Percentiles rank a stretch among this genome's conserved stretches.
Conservation (phyloP, 2,888 invertebrate species). For the Atethmia centrago region DNA sequence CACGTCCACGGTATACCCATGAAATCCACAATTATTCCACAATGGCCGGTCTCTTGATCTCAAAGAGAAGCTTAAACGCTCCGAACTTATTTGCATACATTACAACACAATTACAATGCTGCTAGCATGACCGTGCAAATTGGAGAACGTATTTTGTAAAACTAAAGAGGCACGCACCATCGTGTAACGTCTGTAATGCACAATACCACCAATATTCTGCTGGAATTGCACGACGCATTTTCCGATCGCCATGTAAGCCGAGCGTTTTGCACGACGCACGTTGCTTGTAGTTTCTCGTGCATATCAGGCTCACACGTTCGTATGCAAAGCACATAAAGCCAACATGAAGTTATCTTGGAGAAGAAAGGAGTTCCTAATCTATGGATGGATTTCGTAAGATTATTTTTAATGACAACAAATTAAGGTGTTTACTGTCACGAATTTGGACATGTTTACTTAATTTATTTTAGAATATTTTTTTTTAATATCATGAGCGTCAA, state of each 20-base stretch:
- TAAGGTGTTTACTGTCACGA: neutral
- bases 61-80: slow-evolving; percentile 61
- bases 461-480: slow-evolving; percentile 13
- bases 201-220: neutral
- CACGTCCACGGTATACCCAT: slow-evolving; percentile 44
- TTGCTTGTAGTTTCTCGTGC: too few relatives aligned
- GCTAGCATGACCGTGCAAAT: slow-evolving; percentile 43
- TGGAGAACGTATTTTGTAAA: slow-evolving; percentile 21
- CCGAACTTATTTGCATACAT: slow-evolving; percentile 75
- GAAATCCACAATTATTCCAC: slow-evolving; percentile 66
- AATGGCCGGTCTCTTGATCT: slow-evolving; percentile 61
- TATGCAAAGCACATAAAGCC: neutral
- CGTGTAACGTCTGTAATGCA: neutral
- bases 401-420: slow-evolving; percentile 13
- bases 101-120: slow-evolving; percentile 48
- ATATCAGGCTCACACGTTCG: neutral
- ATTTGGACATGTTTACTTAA: neutral
- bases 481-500: neutral
- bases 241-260: neutral
- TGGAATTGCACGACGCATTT: neutral
- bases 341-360: slow-evolving; percentile 31
- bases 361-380: slow-evolving; percentile 35
- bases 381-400: slow-evolving; percentile 17
- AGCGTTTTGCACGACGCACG: neutral
- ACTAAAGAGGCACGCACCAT: slow-evolving; percentile 15